Conservation (phyloP, 1,140 invertebrate genomes). For the Diorhabda carinulata region DNA sequence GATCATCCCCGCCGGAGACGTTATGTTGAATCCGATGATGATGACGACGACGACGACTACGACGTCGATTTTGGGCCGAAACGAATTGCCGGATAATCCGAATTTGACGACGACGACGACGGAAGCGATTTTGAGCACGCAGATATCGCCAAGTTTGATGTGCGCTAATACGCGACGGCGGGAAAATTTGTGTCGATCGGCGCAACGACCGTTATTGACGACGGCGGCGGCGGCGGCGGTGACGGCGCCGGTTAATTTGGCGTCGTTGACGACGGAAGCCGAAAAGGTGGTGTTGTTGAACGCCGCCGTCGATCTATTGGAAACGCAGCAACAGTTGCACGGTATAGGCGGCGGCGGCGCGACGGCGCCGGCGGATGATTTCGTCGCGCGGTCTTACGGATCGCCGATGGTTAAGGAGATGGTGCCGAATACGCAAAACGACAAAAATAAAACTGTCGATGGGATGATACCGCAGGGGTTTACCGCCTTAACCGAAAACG, state of each 20-base stretch:
- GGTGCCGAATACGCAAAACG: constrained; percentile 12
- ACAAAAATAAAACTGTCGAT: constrained; percentile 40
- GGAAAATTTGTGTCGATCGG: constrained; percentile 26
- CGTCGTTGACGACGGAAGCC: constrained; percentile 56
- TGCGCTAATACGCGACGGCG: constrained; percentile 34
- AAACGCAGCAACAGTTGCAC: constrained; percentile 44
- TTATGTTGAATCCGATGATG: constrained; percentile 48
- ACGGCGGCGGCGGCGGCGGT: constrained; percentile 45
- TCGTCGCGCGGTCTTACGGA: neutral
- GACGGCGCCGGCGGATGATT: neutral
- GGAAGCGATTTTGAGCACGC: constrained; percentile 60
- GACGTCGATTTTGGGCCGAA: constrained; percentile 22
- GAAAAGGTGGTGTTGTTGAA: constrained; percentile 64
- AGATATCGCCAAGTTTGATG: constrained; percentile 57
- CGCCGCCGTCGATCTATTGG: constrained; percentile 58
- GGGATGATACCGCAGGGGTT: constrained; percentile 65
- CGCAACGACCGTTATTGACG: constrained; percentile 23
- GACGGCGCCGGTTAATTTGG: constrained; percentile 36
- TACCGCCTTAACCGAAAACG: constrained; percentile 77
- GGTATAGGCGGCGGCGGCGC: constrained; percentile 25
- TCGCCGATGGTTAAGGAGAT: constrained; percentile 38
- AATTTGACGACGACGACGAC: constrained; percentile 38
- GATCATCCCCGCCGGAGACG: constrained; percentile 53
- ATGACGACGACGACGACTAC: constrained; percentile 34
- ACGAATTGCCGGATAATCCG: constrained; percentile 18